A percentile compares a stretch with the other conserved stretches of the same genome.
These are phyloP conservation scores for Melinopterus prodromus DNA, from an alignment of 2,888 invertebrate species.

Conservation along the genomic window DNA sequence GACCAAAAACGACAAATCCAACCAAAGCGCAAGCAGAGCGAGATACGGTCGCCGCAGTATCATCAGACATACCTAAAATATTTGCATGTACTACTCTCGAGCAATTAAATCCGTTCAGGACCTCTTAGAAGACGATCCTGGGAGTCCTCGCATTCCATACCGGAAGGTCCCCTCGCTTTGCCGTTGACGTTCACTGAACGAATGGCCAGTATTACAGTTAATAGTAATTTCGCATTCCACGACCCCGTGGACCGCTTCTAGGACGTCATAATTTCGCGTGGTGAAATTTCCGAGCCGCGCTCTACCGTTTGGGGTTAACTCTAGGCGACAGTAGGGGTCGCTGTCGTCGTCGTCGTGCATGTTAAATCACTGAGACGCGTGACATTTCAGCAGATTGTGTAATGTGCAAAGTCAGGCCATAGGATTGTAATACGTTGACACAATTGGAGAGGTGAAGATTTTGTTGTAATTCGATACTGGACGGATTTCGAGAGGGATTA, in stretches of 20 bases:
- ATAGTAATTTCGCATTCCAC: background rate
- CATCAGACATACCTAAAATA: background rate
- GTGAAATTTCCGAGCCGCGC: background rate
- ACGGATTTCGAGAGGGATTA: too few relatives aligned
- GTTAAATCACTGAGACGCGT: background rate
- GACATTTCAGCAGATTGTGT: background rate
- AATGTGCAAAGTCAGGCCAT: background rate
- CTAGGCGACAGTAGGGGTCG: background rate
- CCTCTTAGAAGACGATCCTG: background rate
- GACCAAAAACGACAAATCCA: background rate
- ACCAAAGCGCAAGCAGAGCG: background rate
- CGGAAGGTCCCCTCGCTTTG: background rate
- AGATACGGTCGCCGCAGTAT: background rate
- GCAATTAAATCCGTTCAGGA: constrained; percentile 4
- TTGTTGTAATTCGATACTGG: background rate
- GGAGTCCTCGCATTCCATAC: background rate
- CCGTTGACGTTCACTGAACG: background rate
- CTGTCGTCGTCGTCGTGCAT: constrained; percentile 4
- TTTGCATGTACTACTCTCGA: background rate
- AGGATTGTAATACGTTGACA: background rate
- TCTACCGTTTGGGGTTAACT: constrained; percentile 4
- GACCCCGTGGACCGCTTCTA: background rate
- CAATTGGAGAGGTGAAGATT: background rate
- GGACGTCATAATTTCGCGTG: background rate
- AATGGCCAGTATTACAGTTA: constrained; percentile 4